Evolutionary conservation across 2,888 invertebrate species (phyloP).

Genomic region (Tanypteryx hageni): DNA sequence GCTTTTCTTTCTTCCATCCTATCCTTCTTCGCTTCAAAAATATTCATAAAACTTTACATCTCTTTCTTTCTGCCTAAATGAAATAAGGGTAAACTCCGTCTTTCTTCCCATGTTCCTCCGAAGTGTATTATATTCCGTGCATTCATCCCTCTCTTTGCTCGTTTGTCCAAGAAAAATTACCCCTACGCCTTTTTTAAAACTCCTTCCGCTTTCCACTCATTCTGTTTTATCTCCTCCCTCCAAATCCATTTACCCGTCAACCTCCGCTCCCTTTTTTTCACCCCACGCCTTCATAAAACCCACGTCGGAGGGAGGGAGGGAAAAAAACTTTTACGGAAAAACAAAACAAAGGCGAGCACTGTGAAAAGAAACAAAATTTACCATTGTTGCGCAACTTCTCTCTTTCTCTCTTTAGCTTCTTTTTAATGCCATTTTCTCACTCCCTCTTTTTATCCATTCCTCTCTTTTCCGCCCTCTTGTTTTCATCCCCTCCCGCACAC

Average conservation of each 20-base stretch:
- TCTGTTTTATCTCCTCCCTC: not conserved
- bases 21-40: not conserved
- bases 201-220: not conserved
- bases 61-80: not conserved
- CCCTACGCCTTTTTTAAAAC: not conserved
- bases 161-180: not conserved
- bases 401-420: conserved; percentile 39
- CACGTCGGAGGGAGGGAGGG: not conserved
- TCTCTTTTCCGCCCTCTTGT: not conserved
- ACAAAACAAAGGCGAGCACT: not conserved
- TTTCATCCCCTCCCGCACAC: conserved; percentile 61
- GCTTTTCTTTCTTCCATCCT: not conserved
- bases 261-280: not conserved
- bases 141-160: not conserved
- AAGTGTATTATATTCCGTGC: not conserved
- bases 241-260: not conserved
- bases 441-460: not conserved
- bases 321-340: not conserved
- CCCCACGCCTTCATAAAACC: not conserved
- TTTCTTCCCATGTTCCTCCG: not conserved
- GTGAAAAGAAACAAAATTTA: conserved; percentile 28
- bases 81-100: not conserved
- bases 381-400: conserved; percentile 41
- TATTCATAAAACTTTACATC: not conserved
- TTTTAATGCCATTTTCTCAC: conserved; percentile 21